These are phyloP conservation scores for Bettongia penicillata DNA, from an alignment of 2,113 vertebrate species.

Conservation along the genomic window DNA sequence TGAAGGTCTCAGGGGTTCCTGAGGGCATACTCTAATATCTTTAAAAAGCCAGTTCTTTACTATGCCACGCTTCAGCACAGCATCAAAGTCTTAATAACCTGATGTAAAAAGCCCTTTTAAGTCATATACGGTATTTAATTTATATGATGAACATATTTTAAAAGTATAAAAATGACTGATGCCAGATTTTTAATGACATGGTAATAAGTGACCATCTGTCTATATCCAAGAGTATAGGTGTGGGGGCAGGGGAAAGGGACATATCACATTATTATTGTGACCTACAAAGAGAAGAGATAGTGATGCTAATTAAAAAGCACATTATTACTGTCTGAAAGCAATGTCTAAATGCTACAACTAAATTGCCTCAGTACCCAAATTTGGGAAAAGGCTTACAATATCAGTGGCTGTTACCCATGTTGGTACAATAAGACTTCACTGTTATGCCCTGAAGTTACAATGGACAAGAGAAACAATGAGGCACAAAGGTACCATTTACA, in stretches of 20 bases:
- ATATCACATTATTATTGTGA: slow-evolving; percentile 59
- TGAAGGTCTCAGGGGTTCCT: slow-evolving; percentile 7
- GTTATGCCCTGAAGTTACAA: neutral
- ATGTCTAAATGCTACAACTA: slow-evolving; percentile 63
- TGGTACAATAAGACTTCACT: neutral
- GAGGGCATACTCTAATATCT: neutral
- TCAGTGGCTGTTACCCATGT: neutral
- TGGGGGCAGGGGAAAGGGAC: slow-evolving; percentile 19
- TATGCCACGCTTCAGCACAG: slow-evolving; percentile 2
- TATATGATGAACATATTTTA: slow-evolving; percentile 66
- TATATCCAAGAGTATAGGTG: slow-evolving; percentile 80
- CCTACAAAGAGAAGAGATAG: slow-evolving; percentile 80
- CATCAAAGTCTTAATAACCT: slow-evolving; percentile 15
- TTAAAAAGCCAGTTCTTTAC: neutral
- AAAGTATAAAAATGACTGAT: slow-evolving; percentile 83
- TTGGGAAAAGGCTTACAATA: neutral
- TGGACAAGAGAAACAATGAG: neutral
- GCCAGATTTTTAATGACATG: slow-evolving; percentile 88
- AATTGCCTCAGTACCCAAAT: slow-evolving; percentile 26
- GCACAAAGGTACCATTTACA: neutral
- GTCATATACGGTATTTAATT: slow-evolving; percentile 38
- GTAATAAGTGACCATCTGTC: slow-evolving; percentile 92
- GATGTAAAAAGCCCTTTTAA: slow-evolving; percentile 32
- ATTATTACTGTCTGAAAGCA: slow-evolving; percentile 67
- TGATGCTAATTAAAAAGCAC: slow-evolving; percentile 81